Evolutionary conservation across 1,140 invertebrate species (phyloP), one percentile per base, ranked within the genome.

Genomic region (Eufriesea mexicana): DNA sequence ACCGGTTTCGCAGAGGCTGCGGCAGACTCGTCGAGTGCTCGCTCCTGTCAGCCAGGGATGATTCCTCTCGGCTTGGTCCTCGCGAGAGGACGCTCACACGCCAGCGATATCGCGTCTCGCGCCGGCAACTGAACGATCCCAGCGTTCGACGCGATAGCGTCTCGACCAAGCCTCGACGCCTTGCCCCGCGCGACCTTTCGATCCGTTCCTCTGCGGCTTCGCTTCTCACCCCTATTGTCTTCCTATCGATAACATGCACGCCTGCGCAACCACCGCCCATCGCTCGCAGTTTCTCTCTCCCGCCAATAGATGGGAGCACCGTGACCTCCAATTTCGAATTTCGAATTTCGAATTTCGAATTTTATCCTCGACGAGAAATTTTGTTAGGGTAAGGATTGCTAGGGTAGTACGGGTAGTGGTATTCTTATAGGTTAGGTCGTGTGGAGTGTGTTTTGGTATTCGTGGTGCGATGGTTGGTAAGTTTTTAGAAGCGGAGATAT

Each of bases 251-350:
- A 79, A 85, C 6, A 28, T 0, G 35, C 67, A 73, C 64, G 75
- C 84, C 54, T 78, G 79, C 66, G 66, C 45, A 16, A 68, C 45
- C n/a, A 47, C n/a, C 8, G 57, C 18, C n/a, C 70, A 42, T 16
- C 1, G 59, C 67, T 47, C 28, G 18, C 4, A 20, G 71, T 68
- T 83, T 86, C 25, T 59, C 59, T 23, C 45, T 74, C 79, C 68
- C 81, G 78, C 83, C 89, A 81, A 85, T 70, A 87, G 89, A 91
- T 86, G 88, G 87, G 86, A 79, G 55, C 25, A 73, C 51, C 9
- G 20, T 66, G 54, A 0, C 5, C 2, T 25, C 42, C n/a, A 18
- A 14, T 23, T 20, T 62, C 6, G 0, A 42, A 64, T n/a, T 16
- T 42, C 10, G 28, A n/a, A n/a, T n/a, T 42, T 51, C 14, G n/a